Evolutionary conservation across 2,113 vertebrate genomes (phyloP), one percentile per base, ranked within the genome.

Genomic region (Riparia riparia): DNA sequence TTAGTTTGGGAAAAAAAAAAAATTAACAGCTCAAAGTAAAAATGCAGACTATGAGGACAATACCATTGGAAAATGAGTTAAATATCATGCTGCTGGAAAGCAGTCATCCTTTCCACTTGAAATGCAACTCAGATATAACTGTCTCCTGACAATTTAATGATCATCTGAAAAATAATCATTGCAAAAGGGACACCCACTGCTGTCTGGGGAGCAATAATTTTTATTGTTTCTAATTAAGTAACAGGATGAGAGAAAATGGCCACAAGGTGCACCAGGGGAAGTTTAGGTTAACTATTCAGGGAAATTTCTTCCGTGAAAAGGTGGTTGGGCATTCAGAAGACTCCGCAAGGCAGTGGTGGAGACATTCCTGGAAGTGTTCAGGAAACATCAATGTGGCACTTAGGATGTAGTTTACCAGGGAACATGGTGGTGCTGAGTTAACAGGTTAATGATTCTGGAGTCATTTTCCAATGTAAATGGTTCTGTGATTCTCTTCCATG

Each of bases 361-460:
- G 5, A 17, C 44, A 21, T 8, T 14, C 11, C 41, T 47, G 7
- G 32, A 41, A 53, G 19, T 5, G 20, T 14, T 57, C 20, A 41
- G n/a, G 41, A 69, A 41, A 41, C 0, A 0, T 10, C 39, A 5
- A 47, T 31, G 60, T 29, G 24, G 53, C 45, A 53, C 45, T n/a
- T 9, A 14, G 45, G 60, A 60, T 22, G 15, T 0, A 42, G 32
- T 16, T 50, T 17, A 45, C 22, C 32, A 65, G 37, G 32, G 17
- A 51, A 32, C 15, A 2, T 6, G 6, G 50, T 32, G 17, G 10
- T 66, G 69, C 77, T 53, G 45, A 24, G 45, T 17, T n/a, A 45
- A 11, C 77, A 74, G 16, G 0, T n/a, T n/a, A n/a, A n/a, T 6
- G 20, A 61, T 12, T 53, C n/a, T 12, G 17, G 53, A 74, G 45